These are phyloP conservation scores for Cantharis lateralis DNA, from an alignment of 2,888 invertebrate species.

Conservation along the genomic window DNA sequence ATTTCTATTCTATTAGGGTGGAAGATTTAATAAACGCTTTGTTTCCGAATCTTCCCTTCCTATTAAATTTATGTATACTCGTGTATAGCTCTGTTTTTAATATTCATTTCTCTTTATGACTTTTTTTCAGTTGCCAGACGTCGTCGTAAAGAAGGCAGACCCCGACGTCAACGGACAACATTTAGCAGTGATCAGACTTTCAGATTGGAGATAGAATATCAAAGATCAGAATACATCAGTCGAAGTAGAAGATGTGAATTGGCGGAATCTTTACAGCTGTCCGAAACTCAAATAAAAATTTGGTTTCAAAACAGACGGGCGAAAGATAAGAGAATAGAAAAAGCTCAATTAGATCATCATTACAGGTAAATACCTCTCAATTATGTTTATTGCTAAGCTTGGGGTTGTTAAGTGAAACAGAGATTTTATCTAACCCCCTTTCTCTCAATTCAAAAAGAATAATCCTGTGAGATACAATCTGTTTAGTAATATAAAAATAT, in stretches of 20 bases:
- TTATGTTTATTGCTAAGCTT: background rate
- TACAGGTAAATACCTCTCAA: conserved; percentile 69
- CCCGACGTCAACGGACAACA: conserved; percentile 89
- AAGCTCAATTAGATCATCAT: conserved; percentile 93
- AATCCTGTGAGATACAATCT: background rate
- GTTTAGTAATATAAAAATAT: background rate
- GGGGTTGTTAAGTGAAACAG: background rate
- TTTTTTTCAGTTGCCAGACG: conserved; percentile 75
- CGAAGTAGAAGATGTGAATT: conserved; percentile 80
- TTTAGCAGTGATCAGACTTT: conserved; percentile 94
- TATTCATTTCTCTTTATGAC: background rate
- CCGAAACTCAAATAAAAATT: conserved; percentile 85
- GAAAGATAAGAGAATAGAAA: conserved; percentile 95
- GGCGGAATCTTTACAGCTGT: conserved; percentile 69
- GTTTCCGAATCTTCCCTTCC: background rate
- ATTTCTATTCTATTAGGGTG: background rate
- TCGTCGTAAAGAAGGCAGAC: conserved; percentile 83
- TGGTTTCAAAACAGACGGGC: conserved; percentile 96
- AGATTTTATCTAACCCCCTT: background rate
- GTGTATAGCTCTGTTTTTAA: background rate
- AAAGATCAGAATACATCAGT: conserved; percentile 90
- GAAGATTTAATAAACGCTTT: background rate
- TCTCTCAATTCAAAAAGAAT: background rate
- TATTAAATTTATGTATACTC: background rate
- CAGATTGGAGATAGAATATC: conserved; percentile 88